These are phyloP conservation scores for Acrocera orbiculus DNA, from an alignment of 2,888 invertebrate species.

Conservation along the genomic window DNA sequence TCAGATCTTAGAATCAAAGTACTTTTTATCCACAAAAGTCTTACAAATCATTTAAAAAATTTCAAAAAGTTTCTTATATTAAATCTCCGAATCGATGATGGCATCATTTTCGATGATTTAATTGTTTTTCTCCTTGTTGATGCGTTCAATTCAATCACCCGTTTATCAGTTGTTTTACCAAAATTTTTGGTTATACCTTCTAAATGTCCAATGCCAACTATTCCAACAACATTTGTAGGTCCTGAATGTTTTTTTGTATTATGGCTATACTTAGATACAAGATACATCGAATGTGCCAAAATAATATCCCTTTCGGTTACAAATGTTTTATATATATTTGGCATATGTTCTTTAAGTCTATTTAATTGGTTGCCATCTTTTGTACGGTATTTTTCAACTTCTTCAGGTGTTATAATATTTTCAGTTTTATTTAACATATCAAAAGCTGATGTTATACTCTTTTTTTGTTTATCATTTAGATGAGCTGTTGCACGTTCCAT, in stretches of 20 bases:
- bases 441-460: constrained; percentile 27
- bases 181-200: constrained; percentile 36
- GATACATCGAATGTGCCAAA: constrained; percentile 64
- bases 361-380: constrained; percentile 35
- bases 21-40: too few species aligned
- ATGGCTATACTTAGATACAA: constrained; percentile 32
- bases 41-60: too few species aligned
- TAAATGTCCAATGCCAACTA: constrained; percentile 88
- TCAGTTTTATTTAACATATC: not conserved
- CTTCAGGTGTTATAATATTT: constrained; percentile 39
- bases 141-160: constrained; percentile 10
- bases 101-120: too few species aligned
- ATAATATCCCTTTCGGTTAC: constrained; percentile 80
- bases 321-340: constrained; percentile 43
- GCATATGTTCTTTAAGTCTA: constrained; percentile 55
- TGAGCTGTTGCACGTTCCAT: constrained; percentile 67
- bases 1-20: too few species aligned
- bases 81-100: too few species aligned
- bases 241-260: constrained; percentile 5
- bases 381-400: constrained; percentile 78
- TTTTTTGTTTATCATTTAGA: constrained; percentile 68
- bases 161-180: constrained; percentile 10
- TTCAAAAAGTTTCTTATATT: too few species aligned
- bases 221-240: constrained; percentile 62
- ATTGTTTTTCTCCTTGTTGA: too few species aligned